A percentile compares a stretch with the other conserved stretches of the same genome.
phyloP scores from a whole-genome alignment of 2,888 invertebrate genomes.

The Onchidella celtica region DNA sequence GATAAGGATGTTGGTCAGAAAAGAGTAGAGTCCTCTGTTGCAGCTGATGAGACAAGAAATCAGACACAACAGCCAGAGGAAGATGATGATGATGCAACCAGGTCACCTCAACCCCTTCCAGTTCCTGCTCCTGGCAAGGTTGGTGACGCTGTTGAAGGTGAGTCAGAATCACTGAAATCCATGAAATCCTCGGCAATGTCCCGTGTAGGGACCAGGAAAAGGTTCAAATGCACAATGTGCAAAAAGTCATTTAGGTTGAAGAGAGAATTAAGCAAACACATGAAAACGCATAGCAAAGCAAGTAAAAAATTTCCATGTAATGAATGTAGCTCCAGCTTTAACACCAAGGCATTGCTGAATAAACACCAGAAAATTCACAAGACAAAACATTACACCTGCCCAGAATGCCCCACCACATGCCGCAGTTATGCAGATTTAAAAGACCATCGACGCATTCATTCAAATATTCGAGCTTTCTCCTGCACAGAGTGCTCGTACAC shows the following conservation, averaged over 20 bases:
- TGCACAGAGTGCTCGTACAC: constrained; percentile 35
- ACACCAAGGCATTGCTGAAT: neutral
- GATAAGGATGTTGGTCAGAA: neutral
- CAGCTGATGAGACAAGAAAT: neutral
- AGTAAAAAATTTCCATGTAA: constrained; percentile 27
- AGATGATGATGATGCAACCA: neutral
- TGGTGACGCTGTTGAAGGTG: neutral
- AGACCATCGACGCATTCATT: neutral
- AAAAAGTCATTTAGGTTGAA: constrained; percentile 2
- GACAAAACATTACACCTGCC: neutral
- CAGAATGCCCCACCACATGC: neutral
- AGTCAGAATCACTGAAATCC: neutral
- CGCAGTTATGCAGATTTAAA: neutral
- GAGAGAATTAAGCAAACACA: constrained; percentile 22
- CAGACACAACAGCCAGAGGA: no score
- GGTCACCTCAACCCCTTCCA: no score
- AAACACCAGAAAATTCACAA: constrained; percentile 21
- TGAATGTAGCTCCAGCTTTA: constrained; percentile 15
- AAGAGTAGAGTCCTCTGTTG: neutral
- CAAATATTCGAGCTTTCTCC: neutral
- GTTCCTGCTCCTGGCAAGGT: no score
- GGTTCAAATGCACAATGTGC: constrained; percentile 30
- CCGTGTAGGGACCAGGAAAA: neutral
- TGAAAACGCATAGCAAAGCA: constrained; percentile 15
- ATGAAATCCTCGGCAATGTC: constrained; percentile 6